These are phyloP conservation scores for Neofelis nebulosa DNA, from an alignment of 2,113 vertebrate genomes.

Conservation along the genomic window DNA sequence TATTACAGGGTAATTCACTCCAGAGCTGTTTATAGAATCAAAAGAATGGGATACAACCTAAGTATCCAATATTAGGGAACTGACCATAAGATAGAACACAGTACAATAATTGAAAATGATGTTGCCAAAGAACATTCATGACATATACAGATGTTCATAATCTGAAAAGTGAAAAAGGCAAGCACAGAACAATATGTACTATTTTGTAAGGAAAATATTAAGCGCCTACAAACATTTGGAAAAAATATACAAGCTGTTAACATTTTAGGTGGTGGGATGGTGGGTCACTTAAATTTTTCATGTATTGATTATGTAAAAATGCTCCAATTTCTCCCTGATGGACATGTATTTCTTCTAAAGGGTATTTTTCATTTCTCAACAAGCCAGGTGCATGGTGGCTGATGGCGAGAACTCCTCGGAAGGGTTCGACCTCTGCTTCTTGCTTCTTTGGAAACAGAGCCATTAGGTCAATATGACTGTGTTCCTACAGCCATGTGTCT, in stretches of 20 bases:
- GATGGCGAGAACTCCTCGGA: not conserved
- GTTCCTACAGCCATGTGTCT: not conserved
- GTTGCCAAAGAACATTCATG: not conserved
- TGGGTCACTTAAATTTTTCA: not conserved
- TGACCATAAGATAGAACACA: not conserved
- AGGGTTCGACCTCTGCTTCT: no score
- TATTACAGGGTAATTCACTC: not conserved
- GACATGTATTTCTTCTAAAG: not conserved
- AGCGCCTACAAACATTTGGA: not conserved
- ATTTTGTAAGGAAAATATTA: not conserved
- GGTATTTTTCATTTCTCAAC: not conserved
- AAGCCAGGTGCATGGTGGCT: not conserved
- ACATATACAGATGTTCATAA: not conserved
- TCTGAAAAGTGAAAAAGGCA: not conserved
- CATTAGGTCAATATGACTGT: fast-evolving
- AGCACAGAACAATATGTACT: not conserved
- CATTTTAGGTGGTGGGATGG: not conserved
- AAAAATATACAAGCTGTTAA: not conserved
- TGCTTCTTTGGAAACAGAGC: not conserved
- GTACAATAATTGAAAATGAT: not conserved
- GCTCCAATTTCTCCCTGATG: not conserved
- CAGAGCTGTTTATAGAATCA: not conserved
- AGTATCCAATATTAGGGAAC: not conserved
- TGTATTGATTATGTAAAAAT: not conserved
- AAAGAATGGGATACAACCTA: not conserved